Conservation (phyloP, 2,888 invertebrate species). For the Conchocele bisecta region DNA sequence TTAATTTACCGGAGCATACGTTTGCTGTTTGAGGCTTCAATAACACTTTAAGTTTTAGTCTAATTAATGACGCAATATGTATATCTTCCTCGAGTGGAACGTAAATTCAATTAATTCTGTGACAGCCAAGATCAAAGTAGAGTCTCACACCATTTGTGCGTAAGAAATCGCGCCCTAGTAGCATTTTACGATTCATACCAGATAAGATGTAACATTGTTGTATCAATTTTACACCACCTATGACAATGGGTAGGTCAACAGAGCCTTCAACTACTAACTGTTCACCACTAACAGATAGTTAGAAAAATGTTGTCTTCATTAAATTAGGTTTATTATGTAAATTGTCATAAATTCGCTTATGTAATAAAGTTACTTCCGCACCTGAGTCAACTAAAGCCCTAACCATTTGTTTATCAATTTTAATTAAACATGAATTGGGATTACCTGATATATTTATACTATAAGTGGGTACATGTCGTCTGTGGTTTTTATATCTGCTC, state of each 20-base stretch:
- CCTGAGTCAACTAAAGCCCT: slow-evolving; percentile 31
- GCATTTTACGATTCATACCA: slow-evolving; percentile 24
- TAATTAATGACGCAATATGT: slow-evolving; percentile 26
- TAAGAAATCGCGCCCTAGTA: slow-evolving; percentile 16
- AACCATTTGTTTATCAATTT: slow-evolving; percentile 21
- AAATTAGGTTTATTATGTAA: slow-evolving; percentile 19
- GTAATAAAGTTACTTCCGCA: slow-evolving; percentile 26
- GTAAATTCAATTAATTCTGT: slow-evolving; percentile 22
- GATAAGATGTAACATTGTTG: slow-evolving; percentile 17
- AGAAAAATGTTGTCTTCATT: not conserved
- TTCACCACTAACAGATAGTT: slow-evolving; percentile 20
- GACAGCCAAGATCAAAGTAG: slow-evolving; percentile 32
- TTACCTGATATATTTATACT: slow-evolving; percentile 14
- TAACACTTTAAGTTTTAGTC: not conserved
- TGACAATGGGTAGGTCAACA: slow-evolving; percentile 6
- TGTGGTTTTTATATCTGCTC: no score
- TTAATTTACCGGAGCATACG: not conserved
- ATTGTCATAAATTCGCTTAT: slow-evolving; percentile 21
- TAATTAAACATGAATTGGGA: slow-evolving; percentile 29
- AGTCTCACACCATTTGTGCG: slow-evolving; percentile 12
- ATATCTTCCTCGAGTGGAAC: slow-evolving; percentile 44
- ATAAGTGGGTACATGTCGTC: slow-evolving; percentile 1
- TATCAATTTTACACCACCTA: slow-evolving; percentile 15
- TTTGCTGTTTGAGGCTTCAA: not conserved
- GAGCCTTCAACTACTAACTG: slow-evolving; percentile 14